Percentiles rank a stretch among this genome's conserved stretches.
Conservation (phyloP, 2,888 invertebrate genomes). For the Papilio elwesi region DNA sequence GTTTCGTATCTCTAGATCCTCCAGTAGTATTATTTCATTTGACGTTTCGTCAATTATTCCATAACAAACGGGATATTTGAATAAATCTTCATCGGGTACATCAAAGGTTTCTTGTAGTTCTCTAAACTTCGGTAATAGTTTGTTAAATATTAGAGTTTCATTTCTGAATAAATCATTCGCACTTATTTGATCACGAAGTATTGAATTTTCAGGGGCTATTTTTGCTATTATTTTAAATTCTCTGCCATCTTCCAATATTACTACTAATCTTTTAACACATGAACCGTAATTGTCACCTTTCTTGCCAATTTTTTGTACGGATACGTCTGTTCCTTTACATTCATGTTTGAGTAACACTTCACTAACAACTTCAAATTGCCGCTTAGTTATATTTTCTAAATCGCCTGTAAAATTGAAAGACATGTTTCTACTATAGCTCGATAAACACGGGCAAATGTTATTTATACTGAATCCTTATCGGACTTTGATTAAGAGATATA, state of each 20-base stretch:
- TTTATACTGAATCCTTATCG: constrained; percentile 29
- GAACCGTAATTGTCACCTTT: constrained; percentile 57
- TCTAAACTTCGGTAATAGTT: constrained; percentile 55
- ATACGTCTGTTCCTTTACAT: constrained; percentile 50
- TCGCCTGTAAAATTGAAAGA: constrained; percentile 46
- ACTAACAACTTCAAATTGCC: constrained; percentile 54
- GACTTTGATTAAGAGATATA: constrained; percentile 9
- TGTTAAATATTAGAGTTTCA: constrained; percentile 55
- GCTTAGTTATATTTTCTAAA: constrained; percentile 46
- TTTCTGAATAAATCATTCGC: constrained; percentile 52
- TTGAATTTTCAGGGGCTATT: constrained; percentile 53
- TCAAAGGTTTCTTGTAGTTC: constrained; percentile 54
- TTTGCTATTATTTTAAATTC: constrained; percentile 60
- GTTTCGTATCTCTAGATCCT: constrained; percentile 56
- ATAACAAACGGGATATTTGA: constrained; percentile 56
- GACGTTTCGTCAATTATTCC: constrained; percentile 51
- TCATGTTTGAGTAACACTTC: constrained; percentile 53
- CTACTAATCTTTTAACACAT: constrained; percentile 49
- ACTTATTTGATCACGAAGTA: constrained; percentile 41
- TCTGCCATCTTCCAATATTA: constrained; percentile 48
- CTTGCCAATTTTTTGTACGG: constrained; percentile 51
- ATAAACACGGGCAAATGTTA: neutral
- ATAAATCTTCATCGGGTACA: constrained; percentile 51
- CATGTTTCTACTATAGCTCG: constrained; percentile 32
- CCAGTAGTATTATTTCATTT: constrained; percentile 58